Evolutionary conservation across 1,140 invertebrate species (phyloP).

Genomic region (Drosophila equinoxialis): DNA sequence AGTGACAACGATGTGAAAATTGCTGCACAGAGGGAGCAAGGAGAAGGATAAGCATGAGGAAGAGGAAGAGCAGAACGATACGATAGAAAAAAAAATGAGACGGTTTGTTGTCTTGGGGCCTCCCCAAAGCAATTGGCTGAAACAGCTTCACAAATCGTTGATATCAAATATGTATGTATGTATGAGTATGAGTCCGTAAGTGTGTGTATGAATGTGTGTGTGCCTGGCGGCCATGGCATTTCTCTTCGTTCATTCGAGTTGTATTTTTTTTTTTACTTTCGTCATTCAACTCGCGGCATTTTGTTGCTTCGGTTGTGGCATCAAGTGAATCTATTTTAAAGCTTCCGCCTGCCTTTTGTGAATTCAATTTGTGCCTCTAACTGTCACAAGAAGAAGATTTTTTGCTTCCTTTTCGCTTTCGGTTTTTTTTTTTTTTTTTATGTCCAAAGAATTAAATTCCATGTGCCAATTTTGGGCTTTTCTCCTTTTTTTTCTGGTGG

Average conservation of each 20-base stretch:
- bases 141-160: constrained; percentile 60
- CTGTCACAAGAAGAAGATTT: constrained; percentile 44
- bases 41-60: neutral
- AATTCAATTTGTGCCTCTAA: constrained; percentile 63
- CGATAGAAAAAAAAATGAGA: neutral
- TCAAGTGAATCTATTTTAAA: constrained; percentile 40
- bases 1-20: constrained; percentile 73
- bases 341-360: constrained; percentile 42
- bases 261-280: constrained; percentile 27
- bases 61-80: neutral
- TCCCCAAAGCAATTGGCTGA: constrained; percentile 63
- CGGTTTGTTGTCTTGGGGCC: constrained; percentile 22
- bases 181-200: constrained; percentile 20
- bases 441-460: constrained; percentile 62
- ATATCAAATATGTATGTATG: constrained; percentile 58
- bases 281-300: constrained; percentile 41
- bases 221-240: constrained; percentile 40
- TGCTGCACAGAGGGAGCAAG: constrained; percentile 30
- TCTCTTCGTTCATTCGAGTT: constrained; percentile 29
- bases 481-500: neutral
- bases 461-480: constrained; percentile 51
- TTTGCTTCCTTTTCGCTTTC: constrained; percentile 41
- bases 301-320: constrained; percentile 41
- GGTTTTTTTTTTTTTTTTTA: neutral
- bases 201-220: constrained; percentile 43